Base-by-base conservation (phyloP, 2,113 vertebrate genomes). In the Labeo rohita region DNA sequence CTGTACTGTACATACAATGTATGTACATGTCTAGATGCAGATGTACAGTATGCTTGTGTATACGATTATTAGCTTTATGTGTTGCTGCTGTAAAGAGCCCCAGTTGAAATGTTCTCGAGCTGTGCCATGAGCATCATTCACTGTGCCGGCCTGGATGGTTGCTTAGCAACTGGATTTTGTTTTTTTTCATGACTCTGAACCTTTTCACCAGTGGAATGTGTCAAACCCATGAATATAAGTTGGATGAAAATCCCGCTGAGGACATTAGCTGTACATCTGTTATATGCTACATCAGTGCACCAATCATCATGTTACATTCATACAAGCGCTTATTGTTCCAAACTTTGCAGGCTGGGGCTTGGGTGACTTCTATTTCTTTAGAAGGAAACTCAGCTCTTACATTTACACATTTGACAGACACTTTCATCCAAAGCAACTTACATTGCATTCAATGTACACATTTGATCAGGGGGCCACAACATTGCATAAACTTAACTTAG, bases 141-240 rank as follows among this genome's bases (percentile, higher is more conserved):
- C 80, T 81, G 39, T 68, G 79, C 88, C 63, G 86, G 85, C 66
- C 88, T 81, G 87, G 75, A 85, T 79, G 87, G 91, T 92, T 92
- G 91, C 90, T 89, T 90, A 90, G 91, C 91, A 92, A 92, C 91
- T 70, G 68, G 85, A 90, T 45, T 8, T 85, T 47, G 59, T 87
- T 88, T 88, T 28, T 28, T 84, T 86, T 82, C 87, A 73, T 73
- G 86, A 39, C 87, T 63, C 45, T 63, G 74, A 89, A 85, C 88
- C 88, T 87, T 78, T 90, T 87, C 86, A 86, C 76, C 88, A 84
- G 82, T 75, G 80, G 83, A 91, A 89, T 87, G 87, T 90, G 90
- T 90, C 87, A 85, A 90, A 74, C 70, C 83, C 74, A 75, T 63
- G 68, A 56, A 79, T 39, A 73, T 10, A 59, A 50, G 45, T 49